Evolutionary conservation across 2,888 invertebrate species (phyloP).

Genomic region (Carterocephalus palaemon): DNA sequence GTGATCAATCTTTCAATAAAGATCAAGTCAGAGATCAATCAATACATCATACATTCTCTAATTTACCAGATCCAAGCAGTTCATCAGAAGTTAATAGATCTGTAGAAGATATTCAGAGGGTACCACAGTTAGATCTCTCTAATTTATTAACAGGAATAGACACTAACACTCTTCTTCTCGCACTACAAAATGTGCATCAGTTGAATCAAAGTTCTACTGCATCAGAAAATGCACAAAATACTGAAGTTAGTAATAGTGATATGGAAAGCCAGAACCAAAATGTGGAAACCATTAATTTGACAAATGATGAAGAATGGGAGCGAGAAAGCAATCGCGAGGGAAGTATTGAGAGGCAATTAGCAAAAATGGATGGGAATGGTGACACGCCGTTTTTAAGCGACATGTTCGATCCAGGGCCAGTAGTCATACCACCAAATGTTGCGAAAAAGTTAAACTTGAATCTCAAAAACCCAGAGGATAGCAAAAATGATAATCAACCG

Average conservation of each 20-base stretch:
- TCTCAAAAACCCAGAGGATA: constrained; percentile 46
- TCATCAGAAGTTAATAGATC: constrained; percentile 4
- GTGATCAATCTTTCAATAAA: constrained; percentile 2
- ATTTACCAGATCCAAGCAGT: constrained; percentile 3
- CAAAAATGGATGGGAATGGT: constrained; percentile 56
- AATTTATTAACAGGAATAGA: constrained; percentile 63
- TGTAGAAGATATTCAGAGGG: constrained; percentile 1
- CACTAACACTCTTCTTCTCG: constrained; percentile 61
- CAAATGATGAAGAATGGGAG: constrained; percentile 71
- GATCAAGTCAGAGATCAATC: constrained; percentile 1
- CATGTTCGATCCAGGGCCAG: constrained; percentile 71
- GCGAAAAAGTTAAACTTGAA: constrained; percentile 56
- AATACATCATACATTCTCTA: constrained; percentile 1
- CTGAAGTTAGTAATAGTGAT: constrained; percentile 17
- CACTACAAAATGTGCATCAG: constrained; percentile 69
- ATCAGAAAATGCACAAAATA: constrained; percentile 23
- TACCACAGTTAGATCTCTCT: constrained; percentile 49
- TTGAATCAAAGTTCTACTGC: constrained; percentile 42
- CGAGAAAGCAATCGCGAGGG: constrained; percentile 61
- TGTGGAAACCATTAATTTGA: constrained; percentile 64
- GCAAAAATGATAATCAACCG: constrained; percentile 37
- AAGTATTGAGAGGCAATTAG: constrained; percentile 62
- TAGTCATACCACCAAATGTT: constrained; percentile 48
- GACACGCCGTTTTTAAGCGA: constrained; percentile 72
- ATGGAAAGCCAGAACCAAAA: constrained; percentile 28